These are phyloP conservation scores for Ia io DNA, from an alignment of 2,113 vertebrate genomes.

Conservation along the genomic window DNA sequence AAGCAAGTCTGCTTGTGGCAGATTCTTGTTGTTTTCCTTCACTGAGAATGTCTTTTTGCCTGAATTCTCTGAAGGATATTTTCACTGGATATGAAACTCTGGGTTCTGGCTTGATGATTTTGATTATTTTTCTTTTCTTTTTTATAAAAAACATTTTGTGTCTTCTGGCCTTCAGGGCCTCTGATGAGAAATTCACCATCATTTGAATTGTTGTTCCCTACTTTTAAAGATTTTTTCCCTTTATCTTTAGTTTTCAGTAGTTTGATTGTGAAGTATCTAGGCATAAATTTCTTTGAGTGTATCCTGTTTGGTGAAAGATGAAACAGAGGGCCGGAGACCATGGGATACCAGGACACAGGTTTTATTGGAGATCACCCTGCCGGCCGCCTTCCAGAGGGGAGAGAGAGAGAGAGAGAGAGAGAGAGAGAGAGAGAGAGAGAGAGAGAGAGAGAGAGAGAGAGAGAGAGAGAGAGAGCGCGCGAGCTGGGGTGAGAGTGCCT, in stretches of 20 bases:
- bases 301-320: background rate
- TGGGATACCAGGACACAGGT: no score
- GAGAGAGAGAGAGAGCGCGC: no score
- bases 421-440: no score
- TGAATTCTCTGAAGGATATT: constrained; percentile 8
- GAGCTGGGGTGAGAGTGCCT: no score
- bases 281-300: background rate
- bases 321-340: no score
- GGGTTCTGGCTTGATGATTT: background rate
- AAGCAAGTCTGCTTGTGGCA: background rate
- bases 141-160: background rate
- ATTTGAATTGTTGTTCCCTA: background rate
- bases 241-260: background rate
- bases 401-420: no score
- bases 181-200: background rate
- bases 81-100: constrained; percentile 23
- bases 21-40: constrained; percentile 27
- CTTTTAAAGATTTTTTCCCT: background rate
- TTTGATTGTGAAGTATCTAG: background rate
- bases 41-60: background rate
- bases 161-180: background rate
- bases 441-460: no score
- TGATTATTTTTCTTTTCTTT: background rate
- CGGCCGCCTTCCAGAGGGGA: no score
- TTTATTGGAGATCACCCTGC: no score